These are phyloP conservation scores for Aleiodes testaceus DNA, from an alignment of 2,888 invertebrate species.

Conservation along the genomic window DNA sequence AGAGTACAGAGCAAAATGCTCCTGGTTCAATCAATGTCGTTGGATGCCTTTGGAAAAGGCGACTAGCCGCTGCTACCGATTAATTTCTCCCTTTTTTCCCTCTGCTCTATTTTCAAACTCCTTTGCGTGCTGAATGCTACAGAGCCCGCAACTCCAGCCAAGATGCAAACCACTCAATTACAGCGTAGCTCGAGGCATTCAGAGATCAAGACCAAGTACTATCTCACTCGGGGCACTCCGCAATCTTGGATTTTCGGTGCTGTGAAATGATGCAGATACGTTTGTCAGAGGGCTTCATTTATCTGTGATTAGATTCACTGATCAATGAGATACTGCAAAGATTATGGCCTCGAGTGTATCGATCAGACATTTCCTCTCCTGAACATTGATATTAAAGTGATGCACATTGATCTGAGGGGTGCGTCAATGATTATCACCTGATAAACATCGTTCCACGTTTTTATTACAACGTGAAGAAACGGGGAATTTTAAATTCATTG, in stretches of 20 bases:
- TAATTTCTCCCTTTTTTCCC: background rate
- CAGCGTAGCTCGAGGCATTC: constrained; percentile 55
- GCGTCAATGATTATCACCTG: constrained; percentile 16
- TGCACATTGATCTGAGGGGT: background rate
- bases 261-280: background rate
- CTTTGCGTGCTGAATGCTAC: constrained; percentile 43
- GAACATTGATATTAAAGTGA: constrained; percentile 13
- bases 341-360: background rate
- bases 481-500: too few relatives aligned
- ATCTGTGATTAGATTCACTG: constrained; percentile 7
- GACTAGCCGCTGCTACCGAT: constrained; percentile 18
- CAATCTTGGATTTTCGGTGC: constrained; percentile 16
- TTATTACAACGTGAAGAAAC: background rate
- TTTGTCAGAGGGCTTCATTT: background rate
- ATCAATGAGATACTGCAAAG: constrained; percentile 11
- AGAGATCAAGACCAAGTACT: constrained; percentile 23
- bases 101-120: too few relatives aligned
- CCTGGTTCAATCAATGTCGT: constrained; percentile 67
- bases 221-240: constrained; percentile 6
- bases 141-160: constrained; percentile 37
- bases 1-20: constrained; percentile 64
- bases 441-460: constrained; percentile 8
- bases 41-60: constrained; percentile 7
- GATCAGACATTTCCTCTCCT: background rate
- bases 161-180: constrained; percentile 71